Percentiles rank a stretch among this genome's conserved stretches.
phyloP scores from a whole-genome alignment of 2,888 invertebrate genomes.

The Tipula helvola region DNA sequence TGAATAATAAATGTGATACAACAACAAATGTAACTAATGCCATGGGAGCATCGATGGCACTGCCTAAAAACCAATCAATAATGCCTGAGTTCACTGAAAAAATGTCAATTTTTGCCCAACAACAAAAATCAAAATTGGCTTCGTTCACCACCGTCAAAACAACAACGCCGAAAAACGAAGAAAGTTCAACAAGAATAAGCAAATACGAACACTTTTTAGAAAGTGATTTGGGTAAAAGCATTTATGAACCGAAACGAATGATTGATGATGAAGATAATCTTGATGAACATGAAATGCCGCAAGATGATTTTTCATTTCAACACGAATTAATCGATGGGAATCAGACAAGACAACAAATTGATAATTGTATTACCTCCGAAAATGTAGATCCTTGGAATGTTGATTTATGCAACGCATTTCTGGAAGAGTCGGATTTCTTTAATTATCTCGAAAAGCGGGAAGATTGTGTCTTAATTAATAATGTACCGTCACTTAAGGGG shows the following conservation, averaged over 20 bases:
- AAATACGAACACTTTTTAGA: neutral
- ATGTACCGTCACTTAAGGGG: slow-evolving; percentile 41
- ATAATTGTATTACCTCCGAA: slow-evolving; percentile 19
- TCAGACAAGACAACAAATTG: slow-evolving; percentile 22
- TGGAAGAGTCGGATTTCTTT: slow-evolving; percentile 61
- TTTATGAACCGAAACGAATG: slow-evolving; percentile 7
- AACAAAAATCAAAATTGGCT: neutral
- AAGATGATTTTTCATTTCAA: slow-evolving; percentile 7
- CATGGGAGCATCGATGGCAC: neutral
- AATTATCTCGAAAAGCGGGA: slow-evolving; percentile 42
- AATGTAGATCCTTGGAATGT: slow-evolving; percentile 69
- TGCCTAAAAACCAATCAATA: neutral
- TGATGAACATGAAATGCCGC: slow-evolving; percentile 15
- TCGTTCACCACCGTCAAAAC: neutral
- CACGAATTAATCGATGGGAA: slow-evolving; percentile 19
- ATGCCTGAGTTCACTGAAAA: neutral
- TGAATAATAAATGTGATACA: neutral
- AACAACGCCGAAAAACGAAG: slow-evolving; percentile 28
- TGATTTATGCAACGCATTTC: slow-evolving; percentile 50
- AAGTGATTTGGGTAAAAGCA: slow-evolving; percentile 21
- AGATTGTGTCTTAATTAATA: slow-evolving; percentile 42
- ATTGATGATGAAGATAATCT: neutral
- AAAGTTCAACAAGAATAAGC: neutral
- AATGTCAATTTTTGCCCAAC: neutral
- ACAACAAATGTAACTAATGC: neutral